Conservation (phyloP, 2,113 vertebrate genomes). For the Mustelus asterias region DNA sequence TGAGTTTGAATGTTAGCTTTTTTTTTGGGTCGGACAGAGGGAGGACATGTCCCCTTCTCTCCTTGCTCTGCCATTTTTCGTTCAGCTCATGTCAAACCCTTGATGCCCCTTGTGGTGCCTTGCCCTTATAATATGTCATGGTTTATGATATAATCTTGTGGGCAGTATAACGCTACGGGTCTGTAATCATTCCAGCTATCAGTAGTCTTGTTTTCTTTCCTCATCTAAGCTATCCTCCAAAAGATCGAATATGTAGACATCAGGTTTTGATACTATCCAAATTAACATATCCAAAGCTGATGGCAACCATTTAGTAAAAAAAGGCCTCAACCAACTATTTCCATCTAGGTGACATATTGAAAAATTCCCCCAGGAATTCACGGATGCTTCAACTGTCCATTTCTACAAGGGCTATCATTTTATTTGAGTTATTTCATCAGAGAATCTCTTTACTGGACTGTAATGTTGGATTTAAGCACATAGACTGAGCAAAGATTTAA, state of each 20-base stretch:
- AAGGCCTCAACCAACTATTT: neutral
- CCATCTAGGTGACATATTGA: neutral
- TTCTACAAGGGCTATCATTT: neutral
- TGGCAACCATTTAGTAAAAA: neutral
- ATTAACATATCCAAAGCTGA: neutral
- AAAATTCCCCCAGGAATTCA: neutral
- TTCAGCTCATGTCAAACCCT: no score
- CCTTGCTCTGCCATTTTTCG: no score
- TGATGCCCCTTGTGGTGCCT: no score
- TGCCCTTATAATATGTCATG: neutral
- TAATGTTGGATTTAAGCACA: no score
- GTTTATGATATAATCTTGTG: neutral
- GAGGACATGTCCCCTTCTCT: no score
- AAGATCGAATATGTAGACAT: neutral
- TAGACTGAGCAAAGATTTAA: no score
- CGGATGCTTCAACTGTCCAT: neutral
- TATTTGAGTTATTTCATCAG: neutral
- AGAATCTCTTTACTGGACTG: neutral
- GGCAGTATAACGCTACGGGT: neutral
- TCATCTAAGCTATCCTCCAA: neutral
- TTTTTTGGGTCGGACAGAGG: no score
- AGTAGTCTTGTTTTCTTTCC: neutral
- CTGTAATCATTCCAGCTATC: neutral
- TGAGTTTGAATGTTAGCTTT: neutral
- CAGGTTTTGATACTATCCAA: neutral